Percentiles rank a stretch among this genome's conserved stretches.
These are phyloP conservation scores for Tipula helvola DNA, from an alignment of 2,888 invertebrate species.

Conservation along the genomic window DNA sequence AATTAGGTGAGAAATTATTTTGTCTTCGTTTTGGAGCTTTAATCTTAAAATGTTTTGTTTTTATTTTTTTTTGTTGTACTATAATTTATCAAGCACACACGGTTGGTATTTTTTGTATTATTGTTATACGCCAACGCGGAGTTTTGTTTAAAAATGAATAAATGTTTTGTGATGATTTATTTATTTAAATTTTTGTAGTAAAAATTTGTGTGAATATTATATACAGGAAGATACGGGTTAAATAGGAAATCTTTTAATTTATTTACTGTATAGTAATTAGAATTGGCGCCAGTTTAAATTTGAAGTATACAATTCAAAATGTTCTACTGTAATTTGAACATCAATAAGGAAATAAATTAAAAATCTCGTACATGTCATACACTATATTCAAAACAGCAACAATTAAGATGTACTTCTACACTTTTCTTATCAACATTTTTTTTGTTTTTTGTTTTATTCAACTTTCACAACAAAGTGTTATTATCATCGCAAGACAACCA, in stretches of 20 bases:
- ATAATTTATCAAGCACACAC: background rate
- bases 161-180: background rate
- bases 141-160: background rate
- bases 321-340: background rate
- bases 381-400: background rate
- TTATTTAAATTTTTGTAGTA: background rate
- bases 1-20: background rate
- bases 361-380: background rate
- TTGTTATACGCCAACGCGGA: background rate
- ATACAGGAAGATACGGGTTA: background rate
- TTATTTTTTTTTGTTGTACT: background rate
- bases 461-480: background rate
- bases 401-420: background rate
- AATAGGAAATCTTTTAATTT: too few relatives aligned
- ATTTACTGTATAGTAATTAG: too few relatives aligned
- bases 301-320: too few relatives aligned
- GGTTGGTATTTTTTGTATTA: background rate
- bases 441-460: background rate
- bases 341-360: background rate
- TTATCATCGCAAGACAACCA: background rate
- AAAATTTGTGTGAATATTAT: too few relatives aligned
- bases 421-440: background rate
- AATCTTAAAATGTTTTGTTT: background rate
- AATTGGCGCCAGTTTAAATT: too few relatives aligned
- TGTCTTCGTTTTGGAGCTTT: background rate